These are phyloP conservation scores for Diabrotica undecimpunctata DNA, from an alignment of 1,140 invertebrate species.

Conservation along the genomic window DNA sequence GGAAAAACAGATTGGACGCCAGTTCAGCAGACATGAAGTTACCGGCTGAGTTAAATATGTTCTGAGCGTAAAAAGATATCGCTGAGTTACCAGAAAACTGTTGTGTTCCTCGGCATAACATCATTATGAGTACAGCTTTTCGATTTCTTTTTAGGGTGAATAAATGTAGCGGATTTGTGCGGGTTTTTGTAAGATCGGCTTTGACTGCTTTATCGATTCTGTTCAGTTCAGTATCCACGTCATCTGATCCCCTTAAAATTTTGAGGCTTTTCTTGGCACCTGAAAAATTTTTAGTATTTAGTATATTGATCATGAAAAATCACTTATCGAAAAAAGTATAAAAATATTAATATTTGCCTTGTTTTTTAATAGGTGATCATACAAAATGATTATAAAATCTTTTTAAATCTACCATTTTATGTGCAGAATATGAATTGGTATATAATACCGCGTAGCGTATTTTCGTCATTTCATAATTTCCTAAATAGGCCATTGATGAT, in stretches of 20 bases:
- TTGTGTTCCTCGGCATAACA: slow-evolving; percentile 57
- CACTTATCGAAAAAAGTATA: too few species aligned
- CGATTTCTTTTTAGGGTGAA: slow-evolving; percentile 56
- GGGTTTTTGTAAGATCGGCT: slow-evolving; percentile 18
- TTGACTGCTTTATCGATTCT: slow-evolving; percentile 58
- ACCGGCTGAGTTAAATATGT: slow-evolving; percentile 63
- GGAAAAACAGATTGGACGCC: slow-evolving; percentile 58
- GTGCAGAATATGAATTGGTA: too few species aligned
- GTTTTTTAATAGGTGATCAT: too few species aligned
- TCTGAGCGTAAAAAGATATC: slow-evolving; percentile 70
- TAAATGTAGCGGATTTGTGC: slow-evolving; percentile 48
- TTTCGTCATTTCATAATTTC: too few species aligned
- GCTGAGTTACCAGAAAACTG: slow-evolving; percentile 73
- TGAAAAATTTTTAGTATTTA: too few species aligned
- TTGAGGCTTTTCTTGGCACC: slow-evolving; percentile 58
- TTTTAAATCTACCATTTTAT: too few species aligned
- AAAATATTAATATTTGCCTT: too few species aligned
- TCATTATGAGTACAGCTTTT: slow-evolving; percentile 47
- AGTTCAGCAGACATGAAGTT: slow-evolving; percentile 42
- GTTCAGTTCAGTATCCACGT: slow-evolving; percentile 60
- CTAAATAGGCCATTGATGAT: too few species aligned
- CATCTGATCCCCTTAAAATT: slow-evolving; percentile 57
- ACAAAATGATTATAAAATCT: too few species aligned
- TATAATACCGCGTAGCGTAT: too few species aligned
- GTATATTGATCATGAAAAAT: too few species aligned